Base-by-base conservation (phyloP, 2,888 invertebrate genomes). In the Parapristionchus giblindavisi region DNA sequence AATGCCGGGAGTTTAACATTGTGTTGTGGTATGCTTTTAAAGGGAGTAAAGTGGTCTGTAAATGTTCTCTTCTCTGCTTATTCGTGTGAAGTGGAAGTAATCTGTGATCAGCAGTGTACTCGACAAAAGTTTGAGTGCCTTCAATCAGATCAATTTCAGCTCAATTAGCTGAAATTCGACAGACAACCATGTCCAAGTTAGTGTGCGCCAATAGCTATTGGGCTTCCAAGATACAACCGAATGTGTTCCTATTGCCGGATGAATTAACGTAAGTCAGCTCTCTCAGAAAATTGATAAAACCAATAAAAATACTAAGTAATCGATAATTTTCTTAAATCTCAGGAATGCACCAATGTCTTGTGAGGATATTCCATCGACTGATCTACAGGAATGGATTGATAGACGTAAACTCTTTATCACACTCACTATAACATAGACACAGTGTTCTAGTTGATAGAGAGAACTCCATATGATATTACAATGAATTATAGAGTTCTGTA, bases 121-220 rank as follows among this genome's bases (percentile, higher is more conserved):
- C 58, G 58, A 24, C n/a, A 48, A 48, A 48, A 21, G n/a, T n/a
- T n/a, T n/a, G n/a, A n/a, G n/a, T n/a, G n/a, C n/a, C n/a, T n/a
- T n/a, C n/a, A n/a, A n/a, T n/a, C n/a, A n/a, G n/a, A 43, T 24
- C n/a, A 14, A 14, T 71, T 27, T 72, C 76, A 87, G 88, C 85
- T 70, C 96, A 96, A 91, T 89, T 96, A 21, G 89, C 90, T 0
- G 94, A 95, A 89, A 92, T 96, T 73, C 92, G 94, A 0, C 95
- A 95, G 89, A 91, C 92, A 0, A 94, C 94, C 0, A 88, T 96
- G 72, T 92, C 95, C 0, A 94, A 94, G 89, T 89, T 95, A 1
- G 89, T 94, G 75, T 96, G 96, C 87, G 93, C 94, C 80, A 96
- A 96, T 90, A 92, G 86, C 75, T 80, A 86, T 60, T 87, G 79